phyloP scores from a whole-genome alignment of 2,888 invertebrate genomes.

The Therioaphis trifolii region DNA sequence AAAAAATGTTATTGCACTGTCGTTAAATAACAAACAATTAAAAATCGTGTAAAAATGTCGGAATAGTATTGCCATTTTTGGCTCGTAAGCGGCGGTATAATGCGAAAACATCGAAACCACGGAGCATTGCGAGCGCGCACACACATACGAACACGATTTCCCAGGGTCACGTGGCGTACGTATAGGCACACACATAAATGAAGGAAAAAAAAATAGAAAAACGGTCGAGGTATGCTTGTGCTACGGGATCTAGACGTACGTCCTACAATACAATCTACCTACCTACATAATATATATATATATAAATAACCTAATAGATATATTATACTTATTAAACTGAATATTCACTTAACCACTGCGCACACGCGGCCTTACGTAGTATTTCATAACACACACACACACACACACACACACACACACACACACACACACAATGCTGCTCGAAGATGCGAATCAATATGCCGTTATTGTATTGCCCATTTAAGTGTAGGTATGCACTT shows the following conservation, averaged over 20 bases:
- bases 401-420: neutral
- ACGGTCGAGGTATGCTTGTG: neutral
- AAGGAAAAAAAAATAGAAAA: neutral
- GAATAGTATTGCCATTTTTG: slow-evolving; percentile 41
- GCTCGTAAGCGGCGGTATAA: neutral
- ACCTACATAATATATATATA: neutral
- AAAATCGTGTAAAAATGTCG: slow-evolving; percentile 38
- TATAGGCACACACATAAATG: neutral
- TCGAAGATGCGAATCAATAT: neutral
- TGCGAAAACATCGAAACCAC: slow-evolving; percentile 27
- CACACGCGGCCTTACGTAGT: neutral
- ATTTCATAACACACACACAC: neutral
- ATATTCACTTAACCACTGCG: neutral
- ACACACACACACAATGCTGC: too few relatives aligned
- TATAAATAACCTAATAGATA: neutral
- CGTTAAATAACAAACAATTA: neutral
- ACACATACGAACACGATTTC: too few relatives aligned
- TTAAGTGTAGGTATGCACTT: too few relatives aligned
- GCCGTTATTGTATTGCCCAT: neutral
- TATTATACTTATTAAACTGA: neutral
- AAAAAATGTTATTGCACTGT: neutral
- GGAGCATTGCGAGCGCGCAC: neutral
- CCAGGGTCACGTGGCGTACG: neutral
- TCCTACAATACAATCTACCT: neutral
- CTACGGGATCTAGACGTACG: neutral